Percentiles rank a stretch among this genome's conserved stretches.
phyloP scores from a whole-genome alignment of 2,797 vertebrate species.

The Clarias platycephalus region DNA sequence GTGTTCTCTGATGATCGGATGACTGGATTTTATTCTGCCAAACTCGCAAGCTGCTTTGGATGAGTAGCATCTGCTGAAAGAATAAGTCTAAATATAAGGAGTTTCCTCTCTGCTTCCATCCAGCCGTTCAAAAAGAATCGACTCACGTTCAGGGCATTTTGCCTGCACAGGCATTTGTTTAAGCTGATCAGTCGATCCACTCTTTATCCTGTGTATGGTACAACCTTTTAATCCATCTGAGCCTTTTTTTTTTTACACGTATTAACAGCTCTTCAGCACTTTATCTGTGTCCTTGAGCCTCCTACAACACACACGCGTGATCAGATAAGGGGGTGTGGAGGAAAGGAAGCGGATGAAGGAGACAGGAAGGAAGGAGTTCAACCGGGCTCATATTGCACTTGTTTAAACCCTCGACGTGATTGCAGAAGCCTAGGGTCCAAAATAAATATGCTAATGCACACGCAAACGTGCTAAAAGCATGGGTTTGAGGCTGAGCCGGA shows the following conservation, averaged over 20 bases:
- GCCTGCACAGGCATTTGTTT: not conserved
- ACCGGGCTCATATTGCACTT: constrained; percentile 8
- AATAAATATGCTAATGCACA: not conserved
- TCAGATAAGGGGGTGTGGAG: not conserved
- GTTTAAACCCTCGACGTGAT: constrained; percentile 8
- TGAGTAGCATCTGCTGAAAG: not conserved
- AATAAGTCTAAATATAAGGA: not conserved
- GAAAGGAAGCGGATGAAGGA: not conserved
- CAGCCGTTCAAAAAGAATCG: not conserved
- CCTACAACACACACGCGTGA: not conserved
- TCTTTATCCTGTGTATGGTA: not conserved
- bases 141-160: not conserved
- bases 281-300: constrained; percentile 22
- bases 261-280: constrained; percentile 15
- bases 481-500: not conserved
- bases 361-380: constrained; percentile 25
- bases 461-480: constrained; percentile 21
- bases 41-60: not conserved
- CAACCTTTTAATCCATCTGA: constrained; percentile 30
- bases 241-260: not conserved
- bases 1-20: not conserved
- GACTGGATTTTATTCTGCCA: not conserved
- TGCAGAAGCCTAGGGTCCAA: not conserved
- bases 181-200: not conserved
- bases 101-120: not conserved